These are phyloP conservation scores for Ornithoptera priamus DNA, from an alignment of 2,888 invertebrate genomes.

Conservation along the genomic window DNA sequence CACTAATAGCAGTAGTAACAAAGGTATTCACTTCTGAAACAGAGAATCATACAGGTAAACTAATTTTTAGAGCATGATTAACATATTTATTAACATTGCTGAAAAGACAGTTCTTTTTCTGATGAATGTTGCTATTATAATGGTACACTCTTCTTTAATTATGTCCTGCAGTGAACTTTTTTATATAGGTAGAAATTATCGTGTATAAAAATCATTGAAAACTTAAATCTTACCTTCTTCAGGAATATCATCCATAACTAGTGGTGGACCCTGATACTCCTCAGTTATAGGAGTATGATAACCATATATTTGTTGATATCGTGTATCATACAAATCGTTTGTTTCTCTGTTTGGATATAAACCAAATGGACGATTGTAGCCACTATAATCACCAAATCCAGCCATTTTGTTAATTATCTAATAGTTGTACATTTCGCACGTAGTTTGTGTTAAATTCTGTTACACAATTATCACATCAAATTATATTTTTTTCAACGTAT, in stretches of 20 bases:
- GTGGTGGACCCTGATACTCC: slow-evolving; percentile 73
- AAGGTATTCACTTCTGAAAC: slow-evolving; percentile 79
- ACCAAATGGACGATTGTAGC: slow-evolving; percentile 69
- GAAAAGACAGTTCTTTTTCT: too few relatives aligned
- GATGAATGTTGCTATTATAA: too few relatives aligned
- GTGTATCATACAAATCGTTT: slow-evolving; percentile 71
- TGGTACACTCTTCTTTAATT: too few relatives aligned
- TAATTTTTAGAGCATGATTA: neutral
- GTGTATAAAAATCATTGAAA: neutral
- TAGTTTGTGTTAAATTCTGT: neutral
- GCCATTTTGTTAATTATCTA: slow-evolving; percentile 58
- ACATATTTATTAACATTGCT: neutral
- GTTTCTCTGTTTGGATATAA: slow-evolving; percentile 70
- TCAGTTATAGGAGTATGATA: slow-evolving; percentile 73
- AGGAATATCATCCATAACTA: slow-evolving; percentile 69
- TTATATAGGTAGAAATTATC: too few relatives aligned
- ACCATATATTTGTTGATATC: slow-evolving; percentile 75
- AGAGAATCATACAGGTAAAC: slow-evolving; percentile 1
- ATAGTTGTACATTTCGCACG: slow-evolving; percentile 15
- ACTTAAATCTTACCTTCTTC: slow-evolving; percentile 62
- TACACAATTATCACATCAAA: neutral
- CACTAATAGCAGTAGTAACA: slow-evolving; percentile 89
- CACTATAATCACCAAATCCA: slow-evolving; percentile 70
- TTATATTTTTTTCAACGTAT: neutral
- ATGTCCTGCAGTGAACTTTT: too few relatives aligned